Evolutionary conservation across 1,140 invertebrate species (phyloP).

Genomic region (Sminthurides bifidus): DNA sequence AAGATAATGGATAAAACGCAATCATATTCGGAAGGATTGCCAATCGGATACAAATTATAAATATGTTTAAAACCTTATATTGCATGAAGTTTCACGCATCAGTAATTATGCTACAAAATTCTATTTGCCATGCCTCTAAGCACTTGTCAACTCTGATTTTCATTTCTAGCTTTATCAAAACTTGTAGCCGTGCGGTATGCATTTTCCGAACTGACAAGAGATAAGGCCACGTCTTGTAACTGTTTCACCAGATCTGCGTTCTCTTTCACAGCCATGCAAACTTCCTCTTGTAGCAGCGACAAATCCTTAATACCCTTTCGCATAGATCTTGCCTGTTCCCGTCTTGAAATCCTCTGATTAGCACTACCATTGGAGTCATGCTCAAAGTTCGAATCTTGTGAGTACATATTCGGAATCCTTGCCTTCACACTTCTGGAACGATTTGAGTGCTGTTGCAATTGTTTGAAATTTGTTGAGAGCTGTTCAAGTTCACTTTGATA

Average conservation of each 20-base stretch:
- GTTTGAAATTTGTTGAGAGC: constrained; percentile 19
- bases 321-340: constrained; percentile 33
- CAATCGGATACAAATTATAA: too few relatives aligned
- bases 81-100: too few relatives aligned
- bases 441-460: constrained; percentile 10
- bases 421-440: neutral
- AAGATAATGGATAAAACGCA: too few relatives aligned
- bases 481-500: constrained; percentile 24
- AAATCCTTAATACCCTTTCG: constrained; percentile 38
- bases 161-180: too few relatives aligned
- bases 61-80: too few relatives aligned
- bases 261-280: constrained; percentile 37
- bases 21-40: too few relatives aligned
- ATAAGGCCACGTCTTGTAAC: constrained; percentile 35
- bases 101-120: too few relatives aligned
- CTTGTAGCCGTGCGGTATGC: too few relatives aligned
- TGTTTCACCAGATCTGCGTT: constrained; percentile 40
- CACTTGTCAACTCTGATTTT: too few relatives aligned
- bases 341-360: constrained; percentile 12
- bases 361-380: constrained; percentile 1
- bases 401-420: neutral
- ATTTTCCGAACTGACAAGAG: constrained; percentile 20
- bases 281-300: constrained; percentile 39
- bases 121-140: too few relatives aligned
- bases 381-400: neutral